Base-by-base conservation (phyloP, 2,888 invertebrate species). In the Yponomeuta cagnagella region DNA sequence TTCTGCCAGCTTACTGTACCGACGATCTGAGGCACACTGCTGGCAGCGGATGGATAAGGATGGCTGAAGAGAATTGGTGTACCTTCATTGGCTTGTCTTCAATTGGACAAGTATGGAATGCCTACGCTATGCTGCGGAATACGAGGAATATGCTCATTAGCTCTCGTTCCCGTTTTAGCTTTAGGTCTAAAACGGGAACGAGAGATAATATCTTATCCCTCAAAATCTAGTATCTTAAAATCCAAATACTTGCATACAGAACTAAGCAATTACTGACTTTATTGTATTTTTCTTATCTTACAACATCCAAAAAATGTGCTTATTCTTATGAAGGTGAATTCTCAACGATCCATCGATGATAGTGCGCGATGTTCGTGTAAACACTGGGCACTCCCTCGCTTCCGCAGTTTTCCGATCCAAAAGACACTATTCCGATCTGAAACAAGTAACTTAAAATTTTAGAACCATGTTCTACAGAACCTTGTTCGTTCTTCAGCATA, bases 331-430 rank as follows among this genome's bases (percentile, higher is more conserved):
- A 80, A 9, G 94, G 94, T 68, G 93, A 93, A 81, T 95, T 96
- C 75, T 95, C 95, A 68, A 94, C 92, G 72, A 96, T 96, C 96
- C 96, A 96, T 58, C 93, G 93, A 63, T 94, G 89, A 77, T 96
- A 96, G 81, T 95, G 95, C 37, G 95, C 95, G 68, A 96, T 92
- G 76, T 95, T 95, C 0, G 96, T 95, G 79, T 96, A 96, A 0
- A 96, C 96, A 76, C 96, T 96, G 2, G 96, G 96, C 0, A 96
- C 93, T 3, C 95, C 95, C 72, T 94, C 89, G 31, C 94, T 94
- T 37, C 95, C 95, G 77, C 96, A 95, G 82, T 96, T 95, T 76
- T 95, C 96, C 0, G 96, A 96, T 1, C 96, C 96, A 76, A 96
- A 96, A 0, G 96, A 96, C 74, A 96, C 94, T 63, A 96, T 95